Base-by-base conservation (phyloP, 2,113 vertebrate genomes). In the Egretta garzetta region DNA sequence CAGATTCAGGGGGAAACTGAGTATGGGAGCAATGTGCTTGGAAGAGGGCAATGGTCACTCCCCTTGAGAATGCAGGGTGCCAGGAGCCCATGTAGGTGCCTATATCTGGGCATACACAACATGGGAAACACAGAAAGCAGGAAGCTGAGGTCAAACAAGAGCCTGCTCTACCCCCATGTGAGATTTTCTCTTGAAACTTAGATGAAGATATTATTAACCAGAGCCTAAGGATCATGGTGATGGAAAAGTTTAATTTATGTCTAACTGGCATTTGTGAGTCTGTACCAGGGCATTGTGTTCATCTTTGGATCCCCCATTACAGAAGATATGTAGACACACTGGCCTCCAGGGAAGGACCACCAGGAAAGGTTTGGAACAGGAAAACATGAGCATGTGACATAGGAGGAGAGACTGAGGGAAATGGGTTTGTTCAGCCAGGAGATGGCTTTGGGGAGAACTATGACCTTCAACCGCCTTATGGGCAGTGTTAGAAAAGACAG, bases 371-470 rank as follows among this genome's bases (percentile, higher is more conserved):
- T 64, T 19, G 16, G 26, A 7, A 49, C 37, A 63, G 22, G 55
- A 70, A 64, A 26, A 68, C 37, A 30, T 0, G 0, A 71, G 14
- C 37, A 10, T 15, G n/a, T 32, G 68, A 14, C 3, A 1, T 3
- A 26, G 41, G 35, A 60, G 53, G 55, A 53, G 60, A 84, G 33
- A 60, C 33, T 79, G 53, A 72, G 41, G 33, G 27, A 49, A 12
- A 13, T 35, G 39, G 50, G 9, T 14, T 66, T 81, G n/a, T 55
- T 86, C 63, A 76, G 12, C 17, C 39, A n/a, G 64, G 50, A 71
- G 28, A 49, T 33, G 37, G 28, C 24, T 82, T 74, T 81, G 52
- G 14, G 49, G 33, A 8, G 22, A 73, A 18, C 30, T 47, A 13
- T 5, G 10, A 17, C 28, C 43, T 93, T 63, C 71, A 43, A 47